Conservation (phyloP, 1,140 invertebrate genomes). For the Tetramorium simillimum region DNA sequence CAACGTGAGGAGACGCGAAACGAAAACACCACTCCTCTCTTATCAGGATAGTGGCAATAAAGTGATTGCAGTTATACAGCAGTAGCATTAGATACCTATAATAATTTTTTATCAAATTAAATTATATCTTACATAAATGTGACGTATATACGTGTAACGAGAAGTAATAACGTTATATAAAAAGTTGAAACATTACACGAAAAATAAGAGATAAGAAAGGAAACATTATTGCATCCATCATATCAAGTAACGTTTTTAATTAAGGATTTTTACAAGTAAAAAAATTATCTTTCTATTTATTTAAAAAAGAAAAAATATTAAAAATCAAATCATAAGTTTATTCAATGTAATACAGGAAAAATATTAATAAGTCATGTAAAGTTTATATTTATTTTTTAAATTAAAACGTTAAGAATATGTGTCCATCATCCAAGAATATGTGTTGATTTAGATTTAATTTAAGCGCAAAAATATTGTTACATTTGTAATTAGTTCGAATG, state of each 20-base stretch:
- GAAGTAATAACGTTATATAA: slow-evolving; percentile 1
- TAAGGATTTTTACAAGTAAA: not conserved
- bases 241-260: not conserved
- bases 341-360: not conserved
- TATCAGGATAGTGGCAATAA: slow-evolving; percentile 13
- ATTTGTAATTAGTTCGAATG: not conserved
- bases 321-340: not conserved
- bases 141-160: not conserved
- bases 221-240: not conserved
- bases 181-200: not conserved
- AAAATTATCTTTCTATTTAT: slow-evolving; percentile 1
- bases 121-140: slow-evolving; percentile 4
- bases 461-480: not conserved
- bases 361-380: not conserved
- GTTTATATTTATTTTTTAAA: not conserved
- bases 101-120: slow-evolving; percentile 5
- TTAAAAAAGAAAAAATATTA: not conserved
- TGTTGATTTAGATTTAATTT: slow-evolving; percentile 16
- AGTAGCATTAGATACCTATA: not conserved
- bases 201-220: not conserved
- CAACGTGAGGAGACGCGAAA: slow-evolving; percentile 32
- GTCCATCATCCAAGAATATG: too few species aligned
- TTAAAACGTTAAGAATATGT: not conserved
- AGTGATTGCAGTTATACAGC: not conserved
- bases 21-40: slow-evolving; percentile 44